Percentiles rank a stretch among this genome's conserved stretches.
phyloP scores from a whole-genome alignment of 2,888 invertebrate genomes.

The Diarsia brunnea region DNA sequence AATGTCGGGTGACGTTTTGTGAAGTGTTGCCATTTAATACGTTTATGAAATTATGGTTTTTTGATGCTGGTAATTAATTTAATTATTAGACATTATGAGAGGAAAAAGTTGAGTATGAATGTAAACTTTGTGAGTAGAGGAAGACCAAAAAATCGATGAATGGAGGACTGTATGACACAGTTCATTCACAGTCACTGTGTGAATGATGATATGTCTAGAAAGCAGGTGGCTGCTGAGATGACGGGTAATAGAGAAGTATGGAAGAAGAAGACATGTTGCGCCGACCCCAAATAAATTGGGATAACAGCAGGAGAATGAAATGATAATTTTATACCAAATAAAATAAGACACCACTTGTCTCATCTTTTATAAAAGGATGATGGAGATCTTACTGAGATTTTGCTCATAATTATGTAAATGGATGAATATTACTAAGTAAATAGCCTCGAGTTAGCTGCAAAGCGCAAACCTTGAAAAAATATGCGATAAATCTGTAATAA shows the following conservation, averaged over 20 bases:
- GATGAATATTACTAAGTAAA: slow-evolving; percentile 45
- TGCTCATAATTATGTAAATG: slow-evolving; percentile 19
- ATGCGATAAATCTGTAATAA: slow-evolving; percentile 52
- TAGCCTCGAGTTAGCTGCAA: slow-evolving; percentile 13
- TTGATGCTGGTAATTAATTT: not conserved
- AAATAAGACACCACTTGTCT: not conserved
- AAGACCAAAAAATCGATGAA: no score
- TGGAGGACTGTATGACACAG: no score
- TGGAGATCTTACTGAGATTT: not conserved
- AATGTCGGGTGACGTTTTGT: slow-evolving; percentile 37
- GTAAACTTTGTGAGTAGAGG: no score
- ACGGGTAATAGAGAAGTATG: no score
- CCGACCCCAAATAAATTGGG: no score
- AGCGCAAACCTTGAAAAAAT: slow-evolving; percentile 53
- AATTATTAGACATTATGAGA: not conserved
- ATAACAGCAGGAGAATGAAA: no score
- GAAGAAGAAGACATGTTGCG: no score
- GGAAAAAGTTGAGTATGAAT: no score
- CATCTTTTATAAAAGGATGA: not conserved
- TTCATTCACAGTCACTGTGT: no score
- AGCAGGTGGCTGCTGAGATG: no score
- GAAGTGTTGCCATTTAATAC: slow-evolving; percentile 24
- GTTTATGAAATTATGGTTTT: not conserved
- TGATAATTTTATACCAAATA: not conserved
- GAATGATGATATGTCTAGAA: no score